A percentile compares a stretch with the other conserved stretches of the same genome.
phyloP scores from a whole-genome alignment of 2,797 vertebrate genomes.

The Pseudocheirus occidentalis region DNA sequence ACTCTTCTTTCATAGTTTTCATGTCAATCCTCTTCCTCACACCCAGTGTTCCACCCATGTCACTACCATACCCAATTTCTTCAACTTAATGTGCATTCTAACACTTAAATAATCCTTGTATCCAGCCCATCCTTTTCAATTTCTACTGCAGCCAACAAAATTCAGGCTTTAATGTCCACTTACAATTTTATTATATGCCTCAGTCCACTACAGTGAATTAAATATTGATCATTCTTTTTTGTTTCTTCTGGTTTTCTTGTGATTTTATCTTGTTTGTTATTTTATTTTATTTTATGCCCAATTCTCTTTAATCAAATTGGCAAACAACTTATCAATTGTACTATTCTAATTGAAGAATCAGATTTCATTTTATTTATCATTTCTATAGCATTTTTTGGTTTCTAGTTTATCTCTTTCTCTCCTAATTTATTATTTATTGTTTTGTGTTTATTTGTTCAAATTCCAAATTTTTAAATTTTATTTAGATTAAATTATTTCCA shows the following conservation, averaged over 20 bases:
- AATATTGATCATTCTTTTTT: not conserved
- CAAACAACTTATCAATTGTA: not conserved
- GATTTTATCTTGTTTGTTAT: not conserved
- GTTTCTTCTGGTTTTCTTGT: not conserved
- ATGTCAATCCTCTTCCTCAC: not conserved
- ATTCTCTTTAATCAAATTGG: not conserved
- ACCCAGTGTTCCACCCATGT: not conserved
- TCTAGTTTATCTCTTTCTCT: no score
- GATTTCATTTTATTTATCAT: no score
- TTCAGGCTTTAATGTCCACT: not conserved
- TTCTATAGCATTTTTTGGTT: no score
- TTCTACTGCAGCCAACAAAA: not conserved
- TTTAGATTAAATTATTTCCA: no score
- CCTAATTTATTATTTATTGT: no score
- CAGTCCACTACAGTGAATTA: not conserved
- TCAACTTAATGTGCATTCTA: not conserved
- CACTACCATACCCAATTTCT: not conserved
- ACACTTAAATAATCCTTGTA: not conserved
- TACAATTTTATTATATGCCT: not conserved
- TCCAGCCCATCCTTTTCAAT: not conserved
- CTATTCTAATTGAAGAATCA: no score
- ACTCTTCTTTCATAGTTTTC: not conserved
- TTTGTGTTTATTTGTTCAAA: no score
- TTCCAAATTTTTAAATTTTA: no score
- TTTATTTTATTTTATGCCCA: not conserved